Percentiles rank a stretch among this genome's conserved stretches.
phyloP scores from a whole-genome alignment of 2,113 vertebrate species.

The Rhadina sibilatrix region DNA sequence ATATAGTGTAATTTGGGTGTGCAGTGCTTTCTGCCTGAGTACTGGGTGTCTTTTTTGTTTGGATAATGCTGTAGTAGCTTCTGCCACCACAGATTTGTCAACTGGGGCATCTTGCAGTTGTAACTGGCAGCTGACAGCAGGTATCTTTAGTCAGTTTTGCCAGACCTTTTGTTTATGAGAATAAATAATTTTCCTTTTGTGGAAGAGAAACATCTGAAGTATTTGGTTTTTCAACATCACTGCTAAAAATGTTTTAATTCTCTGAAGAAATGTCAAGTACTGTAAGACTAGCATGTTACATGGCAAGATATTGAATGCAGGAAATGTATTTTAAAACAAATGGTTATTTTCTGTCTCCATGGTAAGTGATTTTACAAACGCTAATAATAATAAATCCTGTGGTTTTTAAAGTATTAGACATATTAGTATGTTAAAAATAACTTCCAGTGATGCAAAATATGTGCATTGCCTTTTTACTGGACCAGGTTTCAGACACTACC shows the following conservation, averaged over 20 bases:
- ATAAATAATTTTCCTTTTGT: background rate
- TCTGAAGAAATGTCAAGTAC: background rate
- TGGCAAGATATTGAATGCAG: background rate
- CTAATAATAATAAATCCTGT: background rate
- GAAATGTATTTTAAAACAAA: conserved; percentile 1
- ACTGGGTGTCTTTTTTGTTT: background rate
- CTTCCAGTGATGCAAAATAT: background rate
- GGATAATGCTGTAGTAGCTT: background rate
- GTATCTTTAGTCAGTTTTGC: background rate
- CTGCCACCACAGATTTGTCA: background rate
- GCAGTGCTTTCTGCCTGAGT: background rate
- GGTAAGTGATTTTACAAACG: background rate
- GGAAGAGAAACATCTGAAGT: background rate
- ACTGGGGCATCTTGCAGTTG: background rate
- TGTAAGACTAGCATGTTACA: background rate
- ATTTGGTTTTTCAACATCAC: background rate
- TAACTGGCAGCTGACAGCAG: background rate
- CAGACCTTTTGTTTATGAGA: background rate
- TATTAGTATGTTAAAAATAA: conserved; percentile 25
- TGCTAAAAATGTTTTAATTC: background rate
- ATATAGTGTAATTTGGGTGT: background rate
- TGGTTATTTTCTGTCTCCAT: background rate
- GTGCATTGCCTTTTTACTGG: background rate
- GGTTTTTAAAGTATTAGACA: background rate
- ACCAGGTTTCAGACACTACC: background rate